Evolutionary conservation across 2,888 invertebrate species (phyloP), one percentile per base, ranked within the genome.

Genomic region (Noctua janthe): DNA sequence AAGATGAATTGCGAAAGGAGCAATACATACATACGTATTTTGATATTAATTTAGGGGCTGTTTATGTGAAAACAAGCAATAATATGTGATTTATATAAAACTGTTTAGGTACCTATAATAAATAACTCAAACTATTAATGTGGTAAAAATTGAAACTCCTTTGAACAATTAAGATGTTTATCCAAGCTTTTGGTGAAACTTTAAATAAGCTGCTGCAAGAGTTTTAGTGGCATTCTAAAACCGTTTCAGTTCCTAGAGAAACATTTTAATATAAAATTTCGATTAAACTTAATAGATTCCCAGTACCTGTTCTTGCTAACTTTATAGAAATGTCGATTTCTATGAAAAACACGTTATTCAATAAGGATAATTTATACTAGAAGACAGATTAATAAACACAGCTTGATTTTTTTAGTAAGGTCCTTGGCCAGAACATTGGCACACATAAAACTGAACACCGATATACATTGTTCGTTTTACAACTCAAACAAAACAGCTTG

Each of bases 401-500:
- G 0, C 35, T 35, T 35, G 29, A 17, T 62, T 62, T 35, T 3
- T 62, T 62, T 2, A 43, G 10, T 39, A n/a, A 47, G 15, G 29
- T 7, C 23, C 4, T 49, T 47, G 35, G 17, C 13, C 2, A 62
- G 20, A 13, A 49, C 29, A 47, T 51, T 29, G 39, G 39, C 20
- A 29, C 13, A 23, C 20, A 35, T n/a, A 39, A 66, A 71, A 7
- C 47, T 11, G 29, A 71, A 56, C 17, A 51, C 0, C 59, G 13
- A n/a, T 7, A 47, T 20, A 35, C 54, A 62, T 64, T 71, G 69
- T 73, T 67, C 7, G 20, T 74, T 76, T 75, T 76, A 13, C 8
- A 71, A 71, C 69, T 54, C 80, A 72, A 81, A 78, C 71, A 76
- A 66, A 75, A 62, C 15, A 56, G n/a, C 54, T 47, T 20, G n/a